Evolutionary conservation across 1,140 invertebrate species (phyloP), one percentile per base, ranked within the genome.

Genomic region (Diuraphis noxia): DNA sequence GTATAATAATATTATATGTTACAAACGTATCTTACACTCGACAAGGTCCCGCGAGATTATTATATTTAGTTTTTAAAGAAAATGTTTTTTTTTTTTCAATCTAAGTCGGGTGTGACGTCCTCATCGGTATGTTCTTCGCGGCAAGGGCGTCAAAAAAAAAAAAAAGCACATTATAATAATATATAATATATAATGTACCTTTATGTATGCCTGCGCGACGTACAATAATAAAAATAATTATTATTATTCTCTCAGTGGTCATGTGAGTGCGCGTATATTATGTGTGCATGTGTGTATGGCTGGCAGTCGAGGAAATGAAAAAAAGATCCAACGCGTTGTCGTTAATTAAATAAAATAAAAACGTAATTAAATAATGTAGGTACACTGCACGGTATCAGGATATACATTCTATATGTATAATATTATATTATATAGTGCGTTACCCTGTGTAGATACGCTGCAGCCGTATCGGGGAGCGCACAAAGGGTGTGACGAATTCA

Each of bases 401-500:
- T 3, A n/a, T n/a, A 77, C 34, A 21, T 49, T 21, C 19, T 21
- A 49, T 21, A 36, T 8, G 36, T 77, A n/a, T 81, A 41, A n/a
- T 41, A 82, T 17, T 10, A 81, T 30, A 40, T n/a, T 82, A 43
- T 41, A 10, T 41, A 43, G 49, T 52, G 49, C 19, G 34, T 36
- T 46, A 86, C 41, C 40, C 21, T 21, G 30, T 38, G 34, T 52
- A n/a, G 25, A 34, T 36, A 88, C 38, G 25, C 52, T 63, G n/a
- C 46, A 21, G 86, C 86, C 52, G 52, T 21, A 34, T 88, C 56
- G 88, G 56, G 38, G 56, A 43, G 72, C 88, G 43, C 77, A 91
- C 89, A 91, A 91, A 91, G 89, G 89, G 89, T 82, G 89, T 91
- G 89, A 91, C 89, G 89, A 91, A 91, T 91, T 52, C 23, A 77